A percentile compares a stretch with the other conserved stretches of the same genome.
Evolutionary conservation across 2,797 vertebrate species (phyloP).

Genomic region (Denticeps clupeoides): DNA sequence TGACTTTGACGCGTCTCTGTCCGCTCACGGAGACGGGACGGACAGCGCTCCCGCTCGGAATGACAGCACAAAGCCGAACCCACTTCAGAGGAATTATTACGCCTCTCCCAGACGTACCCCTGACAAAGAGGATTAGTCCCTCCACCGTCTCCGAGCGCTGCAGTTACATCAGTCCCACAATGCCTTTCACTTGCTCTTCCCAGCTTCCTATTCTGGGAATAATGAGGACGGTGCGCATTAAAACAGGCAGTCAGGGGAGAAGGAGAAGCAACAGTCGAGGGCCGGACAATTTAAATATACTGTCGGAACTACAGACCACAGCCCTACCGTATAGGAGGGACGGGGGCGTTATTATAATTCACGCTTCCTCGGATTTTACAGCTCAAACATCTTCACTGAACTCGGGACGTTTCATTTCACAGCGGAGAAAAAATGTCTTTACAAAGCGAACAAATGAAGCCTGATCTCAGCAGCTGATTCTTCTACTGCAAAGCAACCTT

Average conservation of each 20-base stretch:
- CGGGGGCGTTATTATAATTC: neutral
- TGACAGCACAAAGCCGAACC: constrained; percentile 9
- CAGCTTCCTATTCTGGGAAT: constrained; percentile 18
- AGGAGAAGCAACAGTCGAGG: neutral
- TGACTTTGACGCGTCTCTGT: constrained; percentile 4
- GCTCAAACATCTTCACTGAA: too few species aligned
- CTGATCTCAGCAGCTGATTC: too few species aligned
- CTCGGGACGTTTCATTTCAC: neutral
- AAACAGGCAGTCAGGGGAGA: constrained; percentile 7
- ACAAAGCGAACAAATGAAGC: too few species aligned
- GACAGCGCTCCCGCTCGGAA: constrained; percentile 9
- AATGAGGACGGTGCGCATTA: constrained; percentile 13
- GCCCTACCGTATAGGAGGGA: neutral
- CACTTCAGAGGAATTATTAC: constrained; percentile 19
- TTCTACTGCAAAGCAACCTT: too few species aligned
- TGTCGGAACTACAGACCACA: neutral
- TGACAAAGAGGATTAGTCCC: constrained; percentile 28
- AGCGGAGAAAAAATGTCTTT: too few species aligned
- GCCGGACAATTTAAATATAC: constrained; percentile 4
- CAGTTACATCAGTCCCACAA: constrained; percentile 20
- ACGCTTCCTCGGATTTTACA: neutral
- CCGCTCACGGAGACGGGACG: neutral
- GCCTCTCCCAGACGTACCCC: constrained; percentile 19
- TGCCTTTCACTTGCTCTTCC: constrained; percentile 6
- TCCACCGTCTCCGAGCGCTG: constrained; percentile 8